phyloP scores from a whole-genome alignment of 1,140 invertebrate species.

The Geopemphigus sp. region DNA sequence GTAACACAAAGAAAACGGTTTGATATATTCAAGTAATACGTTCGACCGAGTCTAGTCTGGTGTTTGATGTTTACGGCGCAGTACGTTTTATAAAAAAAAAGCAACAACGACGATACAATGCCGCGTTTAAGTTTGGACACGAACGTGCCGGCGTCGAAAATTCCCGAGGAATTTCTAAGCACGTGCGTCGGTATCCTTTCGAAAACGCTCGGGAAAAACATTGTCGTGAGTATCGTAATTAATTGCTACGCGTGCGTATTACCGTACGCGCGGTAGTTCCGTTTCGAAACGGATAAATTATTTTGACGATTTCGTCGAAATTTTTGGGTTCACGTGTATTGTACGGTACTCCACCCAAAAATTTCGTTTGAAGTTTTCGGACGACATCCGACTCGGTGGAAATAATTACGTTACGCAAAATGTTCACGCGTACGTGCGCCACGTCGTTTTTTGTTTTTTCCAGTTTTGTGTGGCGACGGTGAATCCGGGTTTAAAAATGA shows the following conservation, averaged over 20 bases:
- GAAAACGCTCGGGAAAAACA: neutral
- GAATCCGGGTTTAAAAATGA: slow-evolving; percentile 11
- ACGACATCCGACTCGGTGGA: too few species aligned
- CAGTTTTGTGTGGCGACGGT: slow-evolving; percentile 23
- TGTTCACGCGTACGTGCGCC: too few species aligned
- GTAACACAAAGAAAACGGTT: neutral
- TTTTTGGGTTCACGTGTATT: too few species aligned
- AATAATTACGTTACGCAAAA: too few species aligned
- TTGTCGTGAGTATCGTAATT: neutral
- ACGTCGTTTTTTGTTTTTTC: too few species aligned
- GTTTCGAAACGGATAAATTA: too few species aligned
- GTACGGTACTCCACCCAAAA: too few species aligned
- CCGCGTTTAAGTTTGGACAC: slow-evolving; percentile 16
- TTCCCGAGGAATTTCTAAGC: neutral
- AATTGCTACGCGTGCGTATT: too few species aligned
- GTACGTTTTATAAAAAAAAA: neutral
- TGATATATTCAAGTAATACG: neutral
- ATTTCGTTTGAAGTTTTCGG: too few species aligned
- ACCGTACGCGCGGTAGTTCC: too few species aligned
- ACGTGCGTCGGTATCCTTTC: neutral
- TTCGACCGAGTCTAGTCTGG: neutral
- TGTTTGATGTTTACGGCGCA: neutral
- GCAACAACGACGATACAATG: neutral
- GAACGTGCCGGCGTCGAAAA: slow-evolving; percentile 5
- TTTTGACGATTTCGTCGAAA: too few species aligned